Percentiles rank a stretch among this genome's conserved stretches.
Evolutionary conservation across 1,140 invertebrate genomes (phyloP).

Genomic region (Pogonus chalceus): DNA sequence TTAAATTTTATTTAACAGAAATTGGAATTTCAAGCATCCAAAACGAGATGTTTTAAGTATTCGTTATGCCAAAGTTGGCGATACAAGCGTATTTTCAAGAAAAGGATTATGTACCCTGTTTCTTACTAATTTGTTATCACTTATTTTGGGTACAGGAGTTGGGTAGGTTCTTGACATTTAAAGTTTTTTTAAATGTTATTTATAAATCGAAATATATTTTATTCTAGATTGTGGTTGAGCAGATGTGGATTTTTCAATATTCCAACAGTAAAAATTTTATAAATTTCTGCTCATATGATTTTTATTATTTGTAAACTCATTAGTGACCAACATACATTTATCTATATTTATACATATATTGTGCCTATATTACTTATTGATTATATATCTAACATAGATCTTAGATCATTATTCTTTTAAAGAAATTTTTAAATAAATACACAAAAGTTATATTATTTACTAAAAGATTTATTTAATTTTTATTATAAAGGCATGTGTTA

Average conservation of each 20-base stretch:
- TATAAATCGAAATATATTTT: slow-evolving; percentile 2
- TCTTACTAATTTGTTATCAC: slow-evolving; percentile 78
- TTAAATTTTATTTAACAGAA: slow-evolving; percentile 41
- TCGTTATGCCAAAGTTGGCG: slow-evolving; percentile 68
- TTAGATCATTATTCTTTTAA: too few relatives aligned
- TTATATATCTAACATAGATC: too few relatives aligned
- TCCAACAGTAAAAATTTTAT: slow-evolving; percentile 29
- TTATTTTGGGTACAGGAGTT: slow-evolving; percentile 80
- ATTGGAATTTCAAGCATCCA: slow-evolving; percentile 74
- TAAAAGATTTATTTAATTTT: too few relatives aligned
- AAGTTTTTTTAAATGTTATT: slow-evolving; percentile 9
- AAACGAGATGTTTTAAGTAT: slow-evolving; percentile 43
- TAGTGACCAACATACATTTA: too few relatives aligned
- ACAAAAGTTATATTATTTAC: too few relatives aligned
- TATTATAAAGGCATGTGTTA: too few relatives aligned
- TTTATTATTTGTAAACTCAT: too few relatives aligned
- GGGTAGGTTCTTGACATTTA: slow-evolving; percentile 48
- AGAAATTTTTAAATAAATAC: too few relatives aligned
- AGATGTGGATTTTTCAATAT: slow-evolving; percentile 26
- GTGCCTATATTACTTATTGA: too few relatives aligned
- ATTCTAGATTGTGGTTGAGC: slow-evolving; percentile 24
- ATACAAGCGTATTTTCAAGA: slow-evolving; percentile 72
- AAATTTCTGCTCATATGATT: slow-evolving; percentile 12
- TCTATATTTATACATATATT: too few relatives aligned
- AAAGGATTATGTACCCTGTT: slow-evolving; percentile 84